A percentile compares a stretch with the other conserved stretches of the same genome.
These are phyloP conservation scores for Willowsia nigromaculata DNA, from an alignment of 2,888 invertebrate species.

Conservation along the genomic window DNA sequence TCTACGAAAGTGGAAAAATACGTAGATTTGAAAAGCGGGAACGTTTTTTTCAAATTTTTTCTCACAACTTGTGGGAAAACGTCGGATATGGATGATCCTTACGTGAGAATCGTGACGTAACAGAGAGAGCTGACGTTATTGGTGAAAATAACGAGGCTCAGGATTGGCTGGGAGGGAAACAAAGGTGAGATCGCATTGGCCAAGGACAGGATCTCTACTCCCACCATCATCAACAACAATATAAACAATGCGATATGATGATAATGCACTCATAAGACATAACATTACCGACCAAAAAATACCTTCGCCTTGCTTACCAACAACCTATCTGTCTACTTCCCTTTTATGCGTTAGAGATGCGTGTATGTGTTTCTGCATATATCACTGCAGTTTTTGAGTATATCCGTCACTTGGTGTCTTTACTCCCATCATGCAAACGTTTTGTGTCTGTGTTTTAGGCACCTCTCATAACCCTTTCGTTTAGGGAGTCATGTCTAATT, in stretches of 20 bases:
- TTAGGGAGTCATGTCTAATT: too few species aligned
- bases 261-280: not conserved
- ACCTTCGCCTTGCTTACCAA: too few species aligned
- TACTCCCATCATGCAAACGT: too few species aligned
- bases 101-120: slow-evolving; percentile 55
- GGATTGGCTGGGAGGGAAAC: slow-evolving; percentile 30
- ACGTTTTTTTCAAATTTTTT: not conserved
- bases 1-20: not conserved
- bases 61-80: not conserved
- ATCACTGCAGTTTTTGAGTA: too few species aligned
- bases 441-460: too few species aligned
- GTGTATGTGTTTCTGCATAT: too few species aligned
- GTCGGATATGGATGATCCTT: slow-evolving; percentile 6
- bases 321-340: not conserved
- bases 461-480: too few species aligned
- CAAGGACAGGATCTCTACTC: slow-evolving; percentile 22
- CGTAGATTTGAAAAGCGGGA: too few species aligned
- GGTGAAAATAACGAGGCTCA: slow-evolving; percentile 60
- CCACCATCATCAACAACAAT: slow-evolving; percentile 41
- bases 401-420: too few species aligned
- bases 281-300: too few species aligned
- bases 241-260: not conserved
- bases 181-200: slow-evolving; percentile 44
- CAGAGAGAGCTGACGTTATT: slow-evolving; percentile 50
- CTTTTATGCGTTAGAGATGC: too few species aligned